phyloP scores from a whole-genome alignment of 2,888 invertebrate species.

The Tethea ocularis region DNA sequence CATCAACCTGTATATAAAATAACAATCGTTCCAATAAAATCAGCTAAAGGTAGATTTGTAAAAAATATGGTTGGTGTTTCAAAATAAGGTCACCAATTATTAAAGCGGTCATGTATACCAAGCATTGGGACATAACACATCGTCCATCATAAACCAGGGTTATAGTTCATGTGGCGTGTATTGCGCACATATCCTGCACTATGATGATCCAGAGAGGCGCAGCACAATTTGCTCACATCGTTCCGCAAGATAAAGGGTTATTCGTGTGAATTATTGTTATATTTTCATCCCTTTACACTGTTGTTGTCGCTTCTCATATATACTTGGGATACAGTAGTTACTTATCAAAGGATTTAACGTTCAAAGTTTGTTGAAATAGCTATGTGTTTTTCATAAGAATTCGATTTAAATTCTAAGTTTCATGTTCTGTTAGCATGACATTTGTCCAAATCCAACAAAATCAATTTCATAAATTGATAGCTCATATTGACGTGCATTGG shows the following conservation, averaged over 20 bases:
- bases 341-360: not conserved
- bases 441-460: not conserved
- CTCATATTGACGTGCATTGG: not conserved
- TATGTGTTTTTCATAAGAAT: not conserved
- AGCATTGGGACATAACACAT: not conserved
- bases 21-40: not conserved
- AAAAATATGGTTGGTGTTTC: not conserved
- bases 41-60: not conserved
- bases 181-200: slow-evolving; percentile 45
- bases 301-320: slow-evolving; percentile 1
- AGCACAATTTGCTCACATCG: slow-evolving; percentile 53
- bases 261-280: slow-evolving; percentile 63
- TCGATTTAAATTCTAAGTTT: not conserved
- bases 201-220: slow-evolving; percentile 36
- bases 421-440: not conserved
- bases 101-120: not conserved
- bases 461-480: not conserved
- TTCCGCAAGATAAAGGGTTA: slow-evolving; percentile 55
- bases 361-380: not conserved
- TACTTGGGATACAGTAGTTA: not conserved
- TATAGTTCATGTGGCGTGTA: slow-evolving; percentile 61
- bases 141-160: slow-evolving; percentile 36
- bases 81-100: not conserved
- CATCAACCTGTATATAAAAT: too few relatives aligned
- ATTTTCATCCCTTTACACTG: slow-evolving; percentile 33